phyloP scores from a whole-genome alignment of 2,797 vertebrate species.

The Pangasius djambal region DNA sequence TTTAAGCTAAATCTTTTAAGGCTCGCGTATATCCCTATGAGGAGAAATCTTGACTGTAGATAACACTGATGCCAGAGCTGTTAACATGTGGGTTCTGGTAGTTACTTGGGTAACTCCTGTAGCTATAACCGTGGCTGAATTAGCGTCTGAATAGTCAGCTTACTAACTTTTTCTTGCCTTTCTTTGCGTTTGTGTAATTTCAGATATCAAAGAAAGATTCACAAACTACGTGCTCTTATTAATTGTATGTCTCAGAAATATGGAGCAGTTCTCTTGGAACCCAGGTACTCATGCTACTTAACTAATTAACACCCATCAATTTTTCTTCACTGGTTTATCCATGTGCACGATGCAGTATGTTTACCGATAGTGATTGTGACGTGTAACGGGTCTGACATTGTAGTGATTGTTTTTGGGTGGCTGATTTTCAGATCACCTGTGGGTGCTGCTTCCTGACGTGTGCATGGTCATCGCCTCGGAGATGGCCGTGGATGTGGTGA shows the following conservation, averaged over 20 bases:
- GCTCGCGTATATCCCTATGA: background rate
- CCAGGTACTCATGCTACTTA: slow-evolving; percentile 77
- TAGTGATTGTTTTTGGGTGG: slow-evolving; percentile 1
- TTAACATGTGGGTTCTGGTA: background rate
- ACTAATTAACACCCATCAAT: background rate
- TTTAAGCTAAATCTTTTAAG: too few relatives aligned
- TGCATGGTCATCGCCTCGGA: slow-evolving; percentile 97
- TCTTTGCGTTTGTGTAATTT: slow-evolving; percentile 54
- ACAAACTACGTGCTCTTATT: slow-evolving; percentile 95
- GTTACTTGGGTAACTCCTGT: background rate
- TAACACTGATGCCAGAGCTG: background rate
- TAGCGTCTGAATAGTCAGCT: background rate
- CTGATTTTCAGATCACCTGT: slow-evolving; percentile 87
- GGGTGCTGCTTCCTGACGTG: slow-evolving; percentile 97
- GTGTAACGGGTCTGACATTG: background rate
- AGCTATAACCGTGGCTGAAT: background rate
- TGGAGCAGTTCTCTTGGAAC: slow-evolving; percentile 99
- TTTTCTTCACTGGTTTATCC: background rate
- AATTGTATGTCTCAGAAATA: slow-evolving; percentile 97
- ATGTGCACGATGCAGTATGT: background rate
- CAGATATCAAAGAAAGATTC: slow-evolving; percentile 99
- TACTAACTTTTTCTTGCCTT: slow-evolving; percentile 8
- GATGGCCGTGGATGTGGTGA: slow-evolving; percentile 94
- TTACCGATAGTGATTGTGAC: background rate
- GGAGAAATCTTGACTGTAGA: background rate